Evolutionary conservation across 2,113 vertebrate genomes (phyloP), one percentile per base, ranked within the genome.

Genomic region (Chaetops frenatus): DNA sequence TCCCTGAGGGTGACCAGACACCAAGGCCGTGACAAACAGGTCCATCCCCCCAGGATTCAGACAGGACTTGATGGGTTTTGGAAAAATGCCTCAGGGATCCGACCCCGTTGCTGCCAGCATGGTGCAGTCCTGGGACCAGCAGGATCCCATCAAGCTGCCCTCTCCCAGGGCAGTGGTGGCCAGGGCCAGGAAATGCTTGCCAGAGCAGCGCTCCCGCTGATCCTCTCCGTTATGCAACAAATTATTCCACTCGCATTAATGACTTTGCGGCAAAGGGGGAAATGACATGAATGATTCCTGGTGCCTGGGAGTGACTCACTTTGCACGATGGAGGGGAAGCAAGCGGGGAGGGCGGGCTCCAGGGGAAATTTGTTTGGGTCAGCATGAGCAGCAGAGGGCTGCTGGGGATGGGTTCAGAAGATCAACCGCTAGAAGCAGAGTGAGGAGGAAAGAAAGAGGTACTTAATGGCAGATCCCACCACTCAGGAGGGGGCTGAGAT

Each of bases 221-320:
- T 83, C 76, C 86, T 77, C 92, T 78, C 90, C 3, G 50, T 97
- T 97, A 97, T 21, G 44, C 93, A 97, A 97, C 94, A 53, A 96
- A 96, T 94, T 86, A 93, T 96, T 95, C 92, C 95, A 91, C 84
- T 93, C 7, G 56, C 95, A 93, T 96, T 96, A 97, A 96, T 86
- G 94, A 97, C 96, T 95, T 96, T 95, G 95, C 91, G 80, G 94
- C 94, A 94, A 87, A 95, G 92, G 93, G 95, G 91, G 83, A 86
- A 93, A 88, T 67, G 92, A 96, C 94, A 90, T 90, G 96, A 96
- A 88, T 90, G 94, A 95, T 96, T 93, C 87, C 91, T 8, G 7
- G 80, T 92, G 95, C 93, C 69, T 62, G 80, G 48, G 69, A 93
- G 80, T 93, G 91, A 96, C 88, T 91, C 97, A 95, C 83, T 67